Evolutionary conservation across 2,797 vertebrate genomes (phyloP).

Genomic region (Melanotaenia trifasciata): DNA sequence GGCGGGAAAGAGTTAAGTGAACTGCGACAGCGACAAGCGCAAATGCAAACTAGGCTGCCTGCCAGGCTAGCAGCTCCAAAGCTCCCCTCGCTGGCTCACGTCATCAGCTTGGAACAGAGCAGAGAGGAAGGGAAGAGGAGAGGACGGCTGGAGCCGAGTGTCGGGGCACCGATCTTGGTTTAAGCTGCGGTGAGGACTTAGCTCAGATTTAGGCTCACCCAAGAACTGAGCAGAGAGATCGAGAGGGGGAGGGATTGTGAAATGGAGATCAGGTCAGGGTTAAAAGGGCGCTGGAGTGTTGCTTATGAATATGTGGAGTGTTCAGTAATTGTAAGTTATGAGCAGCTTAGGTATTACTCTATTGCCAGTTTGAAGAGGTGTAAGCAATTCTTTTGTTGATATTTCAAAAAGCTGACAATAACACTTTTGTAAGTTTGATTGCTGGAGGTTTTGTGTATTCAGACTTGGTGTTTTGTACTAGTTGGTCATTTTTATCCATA

Average conservation of each 20-base stretch:
- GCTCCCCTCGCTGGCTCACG: constrained; percentile 79
- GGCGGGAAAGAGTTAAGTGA: constrained; percentile 89
- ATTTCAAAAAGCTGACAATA: background rate
- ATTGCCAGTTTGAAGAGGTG: constrained; percentile 11
- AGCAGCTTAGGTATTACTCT: constrained; percentile 39
- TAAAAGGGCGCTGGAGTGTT: constrained; percentile 50
- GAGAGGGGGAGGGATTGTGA: constrained; percentile 40
- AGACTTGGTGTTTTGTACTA: background rate
- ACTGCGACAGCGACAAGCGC: constrained; percentile 84
- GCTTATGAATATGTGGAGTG: constrained; percentile 56
- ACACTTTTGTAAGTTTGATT: background rate
- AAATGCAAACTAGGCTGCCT: constrained; percentile 89
- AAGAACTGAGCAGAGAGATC: constrained; percentile 50
- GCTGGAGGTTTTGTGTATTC: background rate
- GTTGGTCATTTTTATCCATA: background rate
- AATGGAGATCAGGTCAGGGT: constrained; percentile 59
- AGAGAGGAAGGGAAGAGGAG: constrained; percentile 43
- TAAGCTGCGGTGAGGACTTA: constrained; percentile 51
- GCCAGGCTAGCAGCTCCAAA: constrained; percentile 88
- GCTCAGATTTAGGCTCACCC: constrained; percentile 52
- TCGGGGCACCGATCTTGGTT: constrained; percentile 62
- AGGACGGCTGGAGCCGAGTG: constrained; percentile 53
- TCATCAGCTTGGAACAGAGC: constrained; percentile 85
- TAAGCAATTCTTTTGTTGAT: background rate
- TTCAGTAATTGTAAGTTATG: constrained; percentile 44